Evolutionary conservation across 2,888 invertebrate genomes (phyloP), one percentile per base, ranked within the genome.

Genomic region (Melinopterus prodromus): DNA sequence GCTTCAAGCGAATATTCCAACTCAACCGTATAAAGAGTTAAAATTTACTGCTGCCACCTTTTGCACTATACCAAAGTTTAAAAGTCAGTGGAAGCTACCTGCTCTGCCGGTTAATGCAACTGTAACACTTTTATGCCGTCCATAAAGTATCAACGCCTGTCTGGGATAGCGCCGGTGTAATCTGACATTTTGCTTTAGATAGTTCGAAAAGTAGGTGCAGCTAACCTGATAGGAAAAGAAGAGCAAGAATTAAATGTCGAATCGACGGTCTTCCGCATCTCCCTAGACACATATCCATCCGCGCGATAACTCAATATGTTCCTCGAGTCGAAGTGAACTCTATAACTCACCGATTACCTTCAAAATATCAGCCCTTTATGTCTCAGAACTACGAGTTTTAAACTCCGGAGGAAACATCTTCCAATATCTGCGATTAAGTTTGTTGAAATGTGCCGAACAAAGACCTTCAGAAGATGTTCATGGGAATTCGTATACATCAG

Each of bases 181-280:
- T 53, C 53, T 53, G 53, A 53, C 53, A 53, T 53, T 53, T 53
- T 53, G 53, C 53, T 53, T 53, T 53, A 53, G 53, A 53, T 53
- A 53, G 53, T 53, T 53, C 53, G 53, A 53, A 12, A 12, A 7
- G 53, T 53, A 53, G 53, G 53, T 53, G 53, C 53, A 53, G 53
- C 53, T 12, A 53, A 53, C 53, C 53, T 53, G 53, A 53, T 53
- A 12, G 53, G 53, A 7, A 12, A 53, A 53, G 53, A 53, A 53
- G 53, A 53, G 53, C 12, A 53, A 53, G 12, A 53, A 53, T 53
- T 53, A 53, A 53, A 53, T 53, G 53, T 53, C 53, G 53, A 53
- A 53, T 26, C 26, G 26, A 1, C 26, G 26, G 26, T 26, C 26
- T 26, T 26, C 26, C 26, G 26, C 26, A 26, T 53, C 53, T 53